Conservation (phyloP, 2,888 invertebrate species). For the Amaurobius ferox region DNA sequence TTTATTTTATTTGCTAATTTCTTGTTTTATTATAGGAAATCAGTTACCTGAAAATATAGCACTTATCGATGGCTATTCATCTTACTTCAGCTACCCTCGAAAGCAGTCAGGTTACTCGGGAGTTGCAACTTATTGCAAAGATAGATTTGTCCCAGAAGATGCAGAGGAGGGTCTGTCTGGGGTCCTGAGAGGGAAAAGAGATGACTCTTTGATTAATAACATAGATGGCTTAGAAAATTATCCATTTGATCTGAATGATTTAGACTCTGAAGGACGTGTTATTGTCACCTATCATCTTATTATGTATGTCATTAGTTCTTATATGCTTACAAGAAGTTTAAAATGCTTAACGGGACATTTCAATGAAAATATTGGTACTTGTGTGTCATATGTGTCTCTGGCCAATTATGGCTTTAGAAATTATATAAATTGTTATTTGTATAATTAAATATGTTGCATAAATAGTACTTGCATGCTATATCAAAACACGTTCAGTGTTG, state of each 20-base stretch:
- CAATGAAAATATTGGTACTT: too few relatives aligned
- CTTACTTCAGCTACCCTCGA: constrained; percentile 79
- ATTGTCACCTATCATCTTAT: constrained; percentile 79
- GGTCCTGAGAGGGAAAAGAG: background rate
- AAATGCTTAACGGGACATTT: too few relatives aligned
- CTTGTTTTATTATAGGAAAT: constrained; percentile 79
- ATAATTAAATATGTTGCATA: too few relatives aligned
- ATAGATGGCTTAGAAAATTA: background rate
- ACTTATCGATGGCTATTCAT: constrained; percentile 79
- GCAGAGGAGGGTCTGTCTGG: constrained; percentile 79
- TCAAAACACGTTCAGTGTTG: too few relatives aligned
- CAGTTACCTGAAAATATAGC: constrained; percentile 79
- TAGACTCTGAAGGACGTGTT: constrained; percentile 79
- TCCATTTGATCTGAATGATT: constrained; percentile 74
- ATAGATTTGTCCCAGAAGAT: constrained; percentile 77
- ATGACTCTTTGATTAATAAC: background rate
- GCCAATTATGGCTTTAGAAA: too few relatives aligned
- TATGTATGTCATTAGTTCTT: constrained; percentile 45
- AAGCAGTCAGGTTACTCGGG: constrained; percentile 80
- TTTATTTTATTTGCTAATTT: too few relatives aligned
- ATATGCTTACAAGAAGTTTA: too few relatives aligned
- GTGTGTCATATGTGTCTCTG: too few relatives aligned
- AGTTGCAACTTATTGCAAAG: constrained; percentile 79
- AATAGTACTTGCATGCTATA: too few relatives aligned
- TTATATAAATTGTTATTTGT: too few relatives aligned